Evolutionary conservation across 1,140 invertebrate species (phyloP), one percentile per base, ranked within the genome.

Genomic region (Cataglyphis hispanica): DNA sequence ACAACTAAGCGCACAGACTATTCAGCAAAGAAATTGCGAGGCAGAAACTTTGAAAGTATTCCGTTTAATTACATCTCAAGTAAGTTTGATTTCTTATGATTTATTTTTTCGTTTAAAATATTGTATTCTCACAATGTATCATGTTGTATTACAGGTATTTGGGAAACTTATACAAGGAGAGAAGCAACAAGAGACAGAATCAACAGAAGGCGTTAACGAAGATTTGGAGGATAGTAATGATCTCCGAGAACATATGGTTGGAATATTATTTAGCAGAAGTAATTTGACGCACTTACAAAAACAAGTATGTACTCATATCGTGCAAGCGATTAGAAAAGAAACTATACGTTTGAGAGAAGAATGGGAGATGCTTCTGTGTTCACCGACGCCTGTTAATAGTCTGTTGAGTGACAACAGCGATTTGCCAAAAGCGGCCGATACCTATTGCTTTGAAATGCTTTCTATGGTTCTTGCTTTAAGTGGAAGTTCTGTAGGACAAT

Each of bases 391-490:
- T 4, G 93, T 87, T 5, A 94, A 94, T 63, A 95, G 94, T 87
- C 90, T 93, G 4, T 85, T 94, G 2, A 94, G 94, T 27, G 95
- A 94, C 19, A 93, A 92, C 40, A 95, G 94, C 58, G 94, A 97
- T 87, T 89, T 95, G 7, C 94, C 94, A 69, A 95, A 96, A 92
- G 92, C 96, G 66, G 95, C 97, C 2, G 99, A 99, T 95, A 98
- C 98, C 10, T 99, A 99, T 93, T 99, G 98, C 95, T 99, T 99
- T 94, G 98, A 99, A 95, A 98, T 99, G 98, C 95, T 99, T 8
- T 99, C 98, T 1, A 98, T 99, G 97, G 98, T 97, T 22, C 93
- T 99, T 85, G 98, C 99, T 0, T 94, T 99, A n/a, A 99, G 98
- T 88, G 99, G 99, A 4, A 99, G 98, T 86, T 96, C 97, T 0